Conservation (phyloP, 37 sponge, comb jelly and placozoan genomes). For the Agelas oroides region DNA sequence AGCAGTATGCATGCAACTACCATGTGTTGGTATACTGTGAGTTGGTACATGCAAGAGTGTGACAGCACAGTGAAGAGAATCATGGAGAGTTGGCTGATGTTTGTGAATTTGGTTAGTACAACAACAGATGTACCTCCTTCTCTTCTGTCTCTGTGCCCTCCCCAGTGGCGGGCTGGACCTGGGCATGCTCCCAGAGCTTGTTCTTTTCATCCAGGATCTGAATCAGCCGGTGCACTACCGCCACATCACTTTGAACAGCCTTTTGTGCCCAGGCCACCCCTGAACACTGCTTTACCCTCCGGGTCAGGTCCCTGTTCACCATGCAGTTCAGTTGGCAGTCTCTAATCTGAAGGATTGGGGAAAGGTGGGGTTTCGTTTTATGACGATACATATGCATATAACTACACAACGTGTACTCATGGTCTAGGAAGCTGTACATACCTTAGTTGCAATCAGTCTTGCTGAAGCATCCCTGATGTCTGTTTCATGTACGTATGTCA, state of each 20-base stretch:
- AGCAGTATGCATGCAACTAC: no score
- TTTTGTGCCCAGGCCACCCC: slow-evolving; percentile 46
- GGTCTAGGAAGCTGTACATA: background rate
- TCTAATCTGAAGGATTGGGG: slow-evolving; percentile 41
- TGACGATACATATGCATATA: slow-evolving; percentile 10
- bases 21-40: no score
- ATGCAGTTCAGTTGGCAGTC: slow-evolving; percentile 74
- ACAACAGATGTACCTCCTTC: background rate
- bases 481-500: slow-evolving; percentile 76
- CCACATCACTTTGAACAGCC: slow-evolving; percentile 73
- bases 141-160: slow-evolving; percentile 28
- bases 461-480: slow-evolving; percentile 81
- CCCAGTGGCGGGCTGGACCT: background rate
- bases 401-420: no score
- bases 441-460: slow-evolving; percentile 45
- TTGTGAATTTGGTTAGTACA: no score
- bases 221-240: slow-evolving; percentile 61
- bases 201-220: slow-evolving; percentile 68
- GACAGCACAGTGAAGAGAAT: no score
- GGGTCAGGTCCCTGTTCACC: slow-evolving; percentile 87
- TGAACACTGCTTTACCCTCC: slow-evolving; percentile 74
- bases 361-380: background rate
- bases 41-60: no score
- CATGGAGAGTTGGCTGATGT: no score
- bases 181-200: slow-evolving; percentile 70